Evolutionary conservation across 2,888 invertebrate genomes (phyloP), one percentile per base, ranked within the genome.

Genomic region (Geophilus truncorum): DNA sequence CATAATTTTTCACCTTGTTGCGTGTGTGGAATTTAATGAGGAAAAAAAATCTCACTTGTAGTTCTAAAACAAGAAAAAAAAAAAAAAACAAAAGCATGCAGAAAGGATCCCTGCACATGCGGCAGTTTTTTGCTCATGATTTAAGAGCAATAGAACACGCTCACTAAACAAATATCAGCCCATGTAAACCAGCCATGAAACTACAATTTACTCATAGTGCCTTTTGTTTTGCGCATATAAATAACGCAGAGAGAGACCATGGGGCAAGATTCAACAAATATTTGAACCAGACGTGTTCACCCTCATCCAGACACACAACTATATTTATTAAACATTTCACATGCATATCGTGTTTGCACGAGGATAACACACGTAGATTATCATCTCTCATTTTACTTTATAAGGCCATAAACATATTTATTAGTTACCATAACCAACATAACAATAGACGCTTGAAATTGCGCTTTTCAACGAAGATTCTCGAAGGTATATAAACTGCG

Each of bases 201-300:
- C 70, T 70, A 70, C 70, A 70, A 70, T 70, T 70, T 70, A 70
- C 70, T 70, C 28, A 70, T 70, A 70, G 70, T 25, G 23, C 70
- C 70, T 70, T 70, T 70, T 70, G 70, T 70, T 70, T 70, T 70
- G 70, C 28, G 70, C 70, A 70, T 70, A 70, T 70, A 70, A 70
- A 70, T 70, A 70, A 70, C 51, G n/a, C 7, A 28, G 6, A 10
- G 40, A 62, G 28, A 70, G 70, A 70, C 25, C 70, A 70, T 70
- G 70, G 28, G 70, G 28, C 70, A 70, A 12, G 70, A 70, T 70
- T 23, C 70, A 70, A 28, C 70, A 70, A 70, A 70, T 70, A 70
- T 70, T 70, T 28, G 70, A 70, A 70, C 70, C 28, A 23, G 70
- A 23, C 70, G 25, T 70, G 25, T 28, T 70, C 70, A 70, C 70